Conservation (phyloP, 53 echinoderm and acorn worm genomes). For the Patiria pectinifera region DNA sequence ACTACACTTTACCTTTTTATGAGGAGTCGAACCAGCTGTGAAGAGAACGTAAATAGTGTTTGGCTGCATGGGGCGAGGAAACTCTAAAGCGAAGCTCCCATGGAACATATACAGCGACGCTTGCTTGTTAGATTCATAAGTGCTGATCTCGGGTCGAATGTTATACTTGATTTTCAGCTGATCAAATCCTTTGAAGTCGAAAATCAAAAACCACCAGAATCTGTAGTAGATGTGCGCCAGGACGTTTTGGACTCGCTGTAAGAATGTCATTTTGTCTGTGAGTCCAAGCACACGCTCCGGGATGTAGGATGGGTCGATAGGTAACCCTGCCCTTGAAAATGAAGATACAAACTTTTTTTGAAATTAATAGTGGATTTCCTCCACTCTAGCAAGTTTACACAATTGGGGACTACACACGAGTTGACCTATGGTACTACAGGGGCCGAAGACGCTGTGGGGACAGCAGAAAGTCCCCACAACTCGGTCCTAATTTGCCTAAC, state of each 20-base stretch:
- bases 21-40: no score
- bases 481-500: no score
- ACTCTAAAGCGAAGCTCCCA: background rate
- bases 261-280: background rate
- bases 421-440: no score
- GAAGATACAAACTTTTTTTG: background rate
- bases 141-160: background rate
- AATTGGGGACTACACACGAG: no score
- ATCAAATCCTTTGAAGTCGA: no score
- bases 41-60: background rate
- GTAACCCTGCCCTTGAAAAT: background rate
- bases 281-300: background rate
- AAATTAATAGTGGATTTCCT: no score
- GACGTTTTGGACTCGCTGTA: background rate
- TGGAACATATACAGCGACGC: background rate
- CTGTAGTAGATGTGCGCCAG: background rate
- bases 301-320: background rate
- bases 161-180: constrained; percentile 11
- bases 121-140: background rate
- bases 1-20: background rate
- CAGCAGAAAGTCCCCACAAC: no score
- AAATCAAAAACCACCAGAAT: no score
- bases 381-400: no score
- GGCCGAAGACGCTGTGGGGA: no score
- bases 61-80: background rate